A percentile compares a stretch with the other conserved stretches of the same genome.
phyloP scores from a whole-genome alignment of 2,888 invertebrate genomes.

The Oeneis ivallda region DNA sequence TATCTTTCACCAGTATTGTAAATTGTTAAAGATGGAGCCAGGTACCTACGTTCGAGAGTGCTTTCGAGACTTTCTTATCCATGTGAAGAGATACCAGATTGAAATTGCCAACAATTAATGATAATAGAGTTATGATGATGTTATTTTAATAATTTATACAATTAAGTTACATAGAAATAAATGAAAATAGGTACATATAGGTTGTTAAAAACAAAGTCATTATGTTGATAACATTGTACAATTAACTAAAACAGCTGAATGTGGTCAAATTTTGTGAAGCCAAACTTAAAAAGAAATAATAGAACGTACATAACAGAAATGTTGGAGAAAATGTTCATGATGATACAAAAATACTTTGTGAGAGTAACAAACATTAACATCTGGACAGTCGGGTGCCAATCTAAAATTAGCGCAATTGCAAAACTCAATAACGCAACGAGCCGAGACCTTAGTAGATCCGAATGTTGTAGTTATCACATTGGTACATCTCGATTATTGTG shows the following conservation, averaged over 20 bases:
- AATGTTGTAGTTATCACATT: too few species aligned
- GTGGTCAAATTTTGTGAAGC: not conserved
- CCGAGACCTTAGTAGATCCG: too few species aligned
- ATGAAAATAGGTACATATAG: too few species aligned
- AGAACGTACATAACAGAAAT: not conserved
- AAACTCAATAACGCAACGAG: not conserved
- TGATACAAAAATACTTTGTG: not conserved
- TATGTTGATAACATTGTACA: not conserved
- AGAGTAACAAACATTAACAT: not conserved
- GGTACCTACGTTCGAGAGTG: not conserved
- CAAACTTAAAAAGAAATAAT: not conserved
- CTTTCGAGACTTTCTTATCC: not conserved
- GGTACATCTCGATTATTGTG: too few species aligned
- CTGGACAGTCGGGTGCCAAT: not conserved
- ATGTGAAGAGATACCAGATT: not conserved
- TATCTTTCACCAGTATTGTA: not conserved
- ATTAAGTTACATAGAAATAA: too few species aligned
- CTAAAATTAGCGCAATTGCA: slow-evolving; percentile 16
- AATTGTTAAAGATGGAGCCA: slow-evolving; percentile 1
- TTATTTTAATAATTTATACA: not conserved
- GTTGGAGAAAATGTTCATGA: not conserved
- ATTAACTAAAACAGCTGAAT: not conserved
- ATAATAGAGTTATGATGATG: not conserved
- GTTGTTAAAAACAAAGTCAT: not conserved
- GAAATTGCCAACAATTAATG: not conserved